phyloP scores from a whole-genome alignment of 2,113 vertebrate genomes.

The Xyliphius kryptos region DNA sequence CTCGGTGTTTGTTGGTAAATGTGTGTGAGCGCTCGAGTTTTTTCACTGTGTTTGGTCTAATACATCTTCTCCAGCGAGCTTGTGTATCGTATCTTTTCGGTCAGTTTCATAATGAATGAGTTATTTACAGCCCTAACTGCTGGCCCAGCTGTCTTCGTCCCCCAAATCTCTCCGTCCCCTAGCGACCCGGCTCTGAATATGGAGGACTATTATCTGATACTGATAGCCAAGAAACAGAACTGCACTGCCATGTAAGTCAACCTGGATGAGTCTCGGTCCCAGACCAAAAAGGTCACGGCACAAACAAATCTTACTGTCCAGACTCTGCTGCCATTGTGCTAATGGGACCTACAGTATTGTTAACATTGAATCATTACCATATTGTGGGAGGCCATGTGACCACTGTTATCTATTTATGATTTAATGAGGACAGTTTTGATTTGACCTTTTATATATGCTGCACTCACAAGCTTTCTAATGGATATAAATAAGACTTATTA shows the following conservation, averaged over 20 bases:
- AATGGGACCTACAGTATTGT: not conserved
- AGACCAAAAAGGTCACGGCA: conserved; percentile 13
- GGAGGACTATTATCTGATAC: conserved; percentile 35
- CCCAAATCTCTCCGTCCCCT: conserved; percentile 18
- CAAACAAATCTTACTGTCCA: not conserved
- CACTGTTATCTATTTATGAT: no score
- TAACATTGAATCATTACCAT: no score
- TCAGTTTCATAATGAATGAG: conserved; percentile 20
- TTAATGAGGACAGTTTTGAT: no score
- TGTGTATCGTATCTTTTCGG: conserved; percentile 12
- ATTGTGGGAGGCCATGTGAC: no score
- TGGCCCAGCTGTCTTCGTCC: conserved; percentile 8
- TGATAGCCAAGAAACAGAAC: conserved; percentile 26
- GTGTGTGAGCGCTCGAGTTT: not conserved
- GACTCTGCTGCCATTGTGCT: conserved; percentile 5
- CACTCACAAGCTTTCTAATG: no score
- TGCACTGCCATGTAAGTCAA: conserved; percentile 14
- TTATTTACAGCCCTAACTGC: conserved; percentile 25
- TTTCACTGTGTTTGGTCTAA: conserved; percentile 9
- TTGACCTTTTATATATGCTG: no score
- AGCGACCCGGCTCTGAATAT: conserved; percentile 10
- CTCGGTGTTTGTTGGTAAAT: not conserved
- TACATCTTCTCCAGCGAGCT: conserved; percentile 21
- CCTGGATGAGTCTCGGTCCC: conserved; percentile 6
- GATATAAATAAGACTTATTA: no score